Evolutionary conservation across 2,888 invertebrate species (phyloP).

Genomic region (Cantharis nigra): DNA sequence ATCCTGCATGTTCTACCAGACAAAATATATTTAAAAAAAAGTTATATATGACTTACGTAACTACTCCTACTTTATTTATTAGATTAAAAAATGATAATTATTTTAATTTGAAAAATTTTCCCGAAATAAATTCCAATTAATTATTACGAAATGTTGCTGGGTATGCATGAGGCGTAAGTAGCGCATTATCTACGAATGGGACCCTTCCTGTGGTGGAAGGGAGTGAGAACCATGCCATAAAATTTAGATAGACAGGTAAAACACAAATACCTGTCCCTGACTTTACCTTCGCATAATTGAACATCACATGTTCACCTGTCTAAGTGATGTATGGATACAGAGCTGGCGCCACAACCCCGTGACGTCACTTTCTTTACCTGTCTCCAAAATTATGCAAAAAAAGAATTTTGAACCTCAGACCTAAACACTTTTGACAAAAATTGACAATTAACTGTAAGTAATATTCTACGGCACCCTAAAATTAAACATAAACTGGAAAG

Average conservation of each 20-base stretch:
- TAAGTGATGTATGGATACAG: constrained; percentile 36
- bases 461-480: background rate
- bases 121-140: background rate
- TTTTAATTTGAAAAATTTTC: constrained; percentile 18
- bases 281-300: constrained; percentile 33
- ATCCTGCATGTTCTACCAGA: constrained; percentile 36
- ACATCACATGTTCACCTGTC: constrained; percentile 40
- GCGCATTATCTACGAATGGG: background rate
- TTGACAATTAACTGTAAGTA: background rate
- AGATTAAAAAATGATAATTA: constrained; percentile 32
- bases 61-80: constrained; percentile 44
- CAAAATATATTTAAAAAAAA: constrained; percentile 45
- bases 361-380: constrained; percentile 27
- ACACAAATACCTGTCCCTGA: constrained; percentile 32
- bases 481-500: background rate
- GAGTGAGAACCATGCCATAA: background rate
- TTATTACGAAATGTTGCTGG: background rate
- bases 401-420: background rate
- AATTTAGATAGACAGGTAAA: constrained; percentile 29
- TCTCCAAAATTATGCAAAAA: background rate
- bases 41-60: constrained; percentile 47
- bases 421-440: background rate
- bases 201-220: background rate
- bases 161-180: background rate
- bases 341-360: constrained; percentile 37